Conservation (phyloP, 2,797 vertebrate species). For the Typhlichthys subterraneus region DNA sequence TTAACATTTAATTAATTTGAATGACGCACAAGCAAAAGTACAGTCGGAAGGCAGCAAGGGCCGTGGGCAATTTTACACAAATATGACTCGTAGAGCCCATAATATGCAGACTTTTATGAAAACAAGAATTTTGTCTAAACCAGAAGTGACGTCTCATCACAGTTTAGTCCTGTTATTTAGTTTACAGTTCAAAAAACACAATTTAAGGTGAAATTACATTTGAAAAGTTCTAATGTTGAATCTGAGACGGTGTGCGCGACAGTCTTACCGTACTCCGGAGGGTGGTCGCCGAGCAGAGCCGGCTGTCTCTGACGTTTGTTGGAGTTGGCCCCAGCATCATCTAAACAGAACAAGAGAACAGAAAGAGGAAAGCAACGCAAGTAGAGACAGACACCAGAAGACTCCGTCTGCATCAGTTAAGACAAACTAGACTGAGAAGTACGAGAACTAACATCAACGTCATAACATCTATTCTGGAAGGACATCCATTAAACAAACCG, state of each 20-base stretch:
- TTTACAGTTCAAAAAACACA: too few relatives aligned
- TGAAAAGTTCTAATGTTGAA: not conserved
- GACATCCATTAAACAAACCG: too few relatives aligned
- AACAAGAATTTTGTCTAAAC: too few relatives aligned
- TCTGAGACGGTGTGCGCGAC: not conserved
- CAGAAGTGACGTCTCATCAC: too few relatives aligned
- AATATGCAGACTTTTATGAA: too few relatives aligned
- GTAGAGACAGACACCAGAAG: constrained; percentile 10
- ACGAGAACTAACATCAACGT: not conserved
- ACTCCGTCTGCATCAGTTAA: constrained; percentile 9
- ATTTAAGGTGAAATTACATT: not conserved
- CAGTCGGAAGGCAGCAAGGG: too few relatives aligned
- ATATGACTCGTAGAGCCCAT: too few relatives aligned
- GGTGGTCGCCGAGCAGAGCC: constrained; percentile 91
- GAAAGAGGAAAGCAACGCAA: not conserved
- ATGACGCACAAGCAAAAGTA: too few relatives aligned
- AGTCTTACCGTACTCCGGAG: constrained; percentile 89
- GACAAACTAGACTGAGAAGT: not conserved
- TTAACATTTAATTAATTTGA: too few relatives aligned
- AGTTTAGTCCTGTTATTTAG: too few relatives aligned
- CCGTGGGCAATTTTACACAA: too few relatives aligned
- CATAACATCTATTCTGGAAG: not conserved
- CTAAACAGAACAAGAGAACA: constrained; percentile 34
- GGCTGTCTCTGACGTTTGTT: constrained; percentile 95
- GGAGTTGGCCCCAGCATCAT: constrained; percentile 83